Conservation (phyloP, 2,888 invertebrate genomes). For the Alviniconcha strummeri region DNA sequence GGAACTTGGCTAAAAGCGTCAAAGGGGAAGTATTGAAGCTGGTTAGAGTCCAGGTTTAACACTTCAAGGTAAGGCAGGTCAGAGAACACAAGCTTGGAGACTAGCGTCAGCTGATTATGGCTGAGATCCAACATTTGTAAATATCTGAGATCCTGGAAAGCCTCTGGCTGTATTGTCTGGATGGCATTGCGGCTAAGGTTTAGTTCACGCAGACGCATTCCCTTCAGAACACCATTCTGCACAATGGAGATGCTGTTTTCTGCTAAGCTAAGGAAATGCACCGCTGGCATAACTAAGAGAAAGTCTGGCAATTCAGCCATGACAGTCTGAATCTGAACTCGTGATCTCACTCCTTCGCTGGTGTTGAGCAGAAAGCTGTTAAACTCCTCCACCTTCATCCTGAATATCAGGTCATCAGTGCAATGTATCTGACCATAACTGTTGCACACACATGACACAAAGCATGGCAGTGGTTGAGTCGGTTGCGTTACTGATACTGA, state of each 20-base stretch:
- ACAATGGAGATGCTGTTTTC: conserved; percentile 35
- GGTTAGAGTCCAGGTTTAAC: conserved; percentile 50
- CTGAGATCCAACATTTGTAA: conserved; percentile 44
- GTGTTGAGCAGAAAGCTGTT: conserved; percentile 1
- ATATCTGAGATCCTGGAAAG: conserved; percentile 36
- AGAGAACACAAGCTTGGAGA: conserved; percentile 44
- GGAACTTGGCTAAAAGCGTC: conserved; percentile 43
- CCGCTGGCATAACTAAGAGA: not conserved
- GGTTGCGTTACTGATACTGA: not conserved
- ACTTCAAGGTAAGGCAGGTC: conserved; percentile 41
- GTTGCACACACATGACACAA: conserved; percentile 18
- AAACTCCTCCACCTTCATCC: not conserved
- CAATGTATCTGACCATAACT: not conserved
- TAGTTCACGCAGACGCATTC: conserved; percentile 38
- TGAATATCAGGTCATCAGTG: not conserved
- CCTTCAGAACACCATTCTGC: conserved; percentile 28
- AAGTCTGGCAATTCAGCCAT: conserved; percentile 10
- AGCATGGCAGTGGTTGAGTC: not conserved
- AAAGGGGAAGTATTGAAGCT: conserved; percentile 46
- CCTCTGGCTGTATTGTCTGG: conserved; percentile 27
- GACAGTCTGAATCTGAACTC: conserved; percentile 5
- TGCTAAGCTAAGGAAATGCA: conserved; percentile 36
- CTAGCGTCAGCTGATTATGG: conserved; percentile 45
- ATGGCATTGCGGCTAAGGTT: conserved; percentile 48
- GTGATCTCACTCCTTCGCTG: not conserved